Percentiles rank a stretch among this genome's conserved stretches.
phyloP scores from a whole-genome alignment of 2,888 invertebrate species.

The Myopa testacea region DNA sequence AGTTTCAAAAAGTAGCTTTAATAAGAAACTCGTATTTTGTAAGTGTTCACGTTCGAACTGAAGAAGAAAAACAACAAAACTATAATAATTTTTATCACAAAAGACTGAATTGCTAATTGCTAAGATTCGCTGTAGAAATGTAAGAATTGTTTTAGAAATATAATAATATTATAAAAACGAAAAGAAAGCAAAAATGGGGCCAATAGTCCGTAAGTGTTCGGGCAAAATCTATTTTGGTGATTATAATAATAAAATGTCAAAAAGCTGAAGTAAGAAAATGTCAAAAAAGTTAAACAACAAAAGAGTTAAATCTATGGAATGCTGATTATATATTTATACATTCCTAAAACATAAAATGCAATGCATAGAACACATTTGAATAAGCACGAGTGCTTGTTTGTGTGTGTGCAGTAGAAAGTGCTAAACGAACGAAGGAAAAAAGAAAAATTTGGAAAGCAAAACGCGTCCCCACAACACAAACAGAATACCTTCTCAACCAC shows the following conservation, averaged over 20 bases:
- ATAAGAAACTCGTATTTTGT: slow-evolving; percentile 12
- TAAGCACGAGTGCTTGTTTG: slow-evolving; percentile 23
- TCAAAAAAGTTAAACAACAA: slow-evolving; percentile 25
- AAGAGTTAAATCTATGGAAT: neutral
- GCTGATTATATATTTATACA: neutral
- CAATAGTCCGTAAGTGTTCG: slow-evolving; percentile 69
- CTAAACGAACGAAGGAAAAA: slow-evolving; percentile 36
- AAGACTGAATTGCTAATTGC: slow-evolving; percentile 21
- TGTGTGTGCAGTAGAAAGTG: neutral
- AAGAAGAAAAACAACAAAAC: slow-evolving; percentile 46
- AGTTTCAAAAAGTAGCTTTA: slow-evolving; percentile 22
- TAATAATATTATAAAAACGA: slow-evolving; percentile 41
- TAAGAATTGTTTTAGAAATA: slow-evolving; percentile 33
- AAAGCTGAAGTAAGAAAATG: slow-evolving; percentile 20
- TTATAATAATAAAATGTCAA: slow-evolving; percentile 55
- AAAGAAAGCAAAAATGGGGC: slow-evolving; percentile 61
- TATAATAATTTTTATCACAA: slow-evolving; percentile 35
- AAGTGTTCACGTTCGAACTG: slow-evolving; percentile 38
- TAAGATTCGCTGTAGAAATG: slow-evolving; percentile 46
- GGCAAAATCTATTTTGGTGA: slow-evolving; percentile 68
- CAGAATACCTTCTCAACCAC: slow-evolving; percentile 28
- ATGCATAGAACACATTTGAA: neutral
- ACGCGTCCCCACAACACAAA: slow-evolving; percentile 35
- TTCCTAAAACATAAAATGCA: neutral
- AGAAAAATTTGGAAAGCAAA: slow-evolving; percentile 42